A percentile compares a stretch with the other conserved stretches of the same genome.
phyloP scores from a whole-genome alignment of 2,888 invertebrate genomes.

The Melieria omissa region DNA sequence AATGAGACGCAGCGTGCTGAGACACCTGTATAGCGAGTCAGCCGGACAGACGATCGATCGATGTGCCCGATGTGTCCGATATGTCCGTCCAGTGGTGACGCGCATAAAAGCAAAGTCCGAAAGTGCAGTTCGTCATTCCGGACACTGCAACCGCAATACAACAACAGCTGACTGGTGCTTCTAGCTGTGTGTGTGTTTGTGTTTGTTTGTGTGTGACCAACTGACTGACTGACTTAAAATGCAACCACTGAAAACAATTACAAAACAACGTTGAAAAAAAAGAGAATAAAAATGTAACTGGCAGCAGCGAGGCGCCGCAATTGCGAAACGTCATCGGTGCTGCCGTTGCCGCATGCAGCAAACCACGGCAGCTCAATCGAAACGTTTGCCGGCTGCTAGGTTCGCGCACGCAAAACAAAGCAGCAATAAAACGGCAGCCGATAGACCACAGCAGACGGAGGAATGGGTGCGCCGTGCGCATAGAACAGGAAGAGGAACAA shows the following conservation, averaged over 20 bases:
- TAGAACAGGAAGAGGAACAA: no score
- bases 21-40: background rate
- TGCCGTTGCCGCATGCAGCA: slow-evolving; percentile 5
- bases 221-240: slow-evolving; percentile 59
- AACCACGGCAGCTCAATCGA: slow-evolving; percentile 21
- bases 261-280: slow-evolving; percentile 16
- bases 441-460: no score
- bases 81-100: no score
- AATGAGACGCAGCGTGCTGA: slow-evolving; percentile 20
- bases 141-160: slow-evolving; percentile 3
- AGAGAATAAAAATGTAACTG: background rate
- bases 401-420: no score
- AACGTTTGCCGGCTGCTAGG: background rate
- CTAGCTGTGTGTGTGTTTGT: slow-evolving; percentile 11
- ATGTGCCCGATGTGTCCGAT: no score
- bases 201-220: slow-evolving; percentile 53
- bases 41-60: background rate
- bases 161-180: slow-evolving; percentile 8
- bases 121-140: no score
- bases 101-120: no score
- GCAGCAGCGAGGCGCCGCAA: slow-evolving; percentile 5
- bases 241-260: slow-evolving; percentile 18
- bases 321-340: slow-evolving; percentile 14
- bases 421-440: no score
- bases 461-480: no score